phyloP scores from a whole-genome alignment of 1,140 invertebrate species.

The Rhizoglyphus robini region DNA sequence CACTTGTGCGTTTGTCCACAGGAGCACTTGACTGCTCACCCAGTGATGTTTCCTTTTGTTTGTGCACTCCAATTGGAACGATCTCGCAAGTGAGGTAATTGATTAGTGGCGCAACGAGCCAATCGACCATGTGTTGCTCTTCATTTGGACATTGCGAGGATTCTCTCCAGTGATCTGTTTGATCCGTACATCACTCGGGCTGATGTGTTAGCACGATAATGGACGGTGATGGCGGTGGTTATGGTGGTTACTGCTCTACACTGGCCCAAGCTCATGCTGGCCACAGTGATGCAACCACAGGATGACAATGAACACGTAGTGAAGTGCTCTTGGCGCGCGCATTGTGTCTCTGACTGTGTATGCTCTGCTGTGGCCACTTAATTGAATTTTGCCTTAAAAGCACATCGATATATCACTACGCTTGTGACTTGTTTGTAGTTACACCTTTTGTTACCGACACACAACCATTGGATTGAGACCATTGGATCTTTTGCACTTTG shows the following conservation, averaged over 20 bases:
- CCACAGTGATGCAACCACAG: neutral
- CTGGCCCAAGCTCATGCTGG: too few species aligned
- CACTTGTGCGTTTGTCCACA: neutral
- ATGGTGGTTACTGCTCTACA: too few species aligned
- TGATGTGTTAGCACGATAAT: too few species aligned
- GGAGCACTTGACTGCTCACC: too few species aligned
- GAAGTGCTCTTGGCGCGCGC: too few species aligned
- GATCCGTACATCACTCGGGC: neutral
- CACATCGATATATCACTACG: neutral
- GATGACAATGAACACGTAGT: slow-evolving; percentile 8
- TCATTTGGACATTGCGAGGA: neutral
- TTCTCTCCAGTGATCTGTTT: neutral
- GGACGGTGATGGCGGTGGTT: too few species aligned
- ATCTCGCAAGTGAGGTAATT: neutral
- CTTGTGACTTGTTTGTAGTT: too few species aligned
- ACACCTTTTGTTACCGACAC: too few species aligned
- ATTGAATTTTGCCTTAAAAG: slow-evolving; percentile 13
- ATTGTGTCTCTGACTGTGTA: neutral
- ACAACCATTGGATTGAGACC: too few species aligned
- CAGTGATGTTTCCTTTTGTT: neutral
- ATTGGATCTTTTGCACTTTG: too few species aligned
- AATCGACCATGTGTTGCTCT: neutral
- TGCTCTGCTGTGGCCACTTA: neutral
- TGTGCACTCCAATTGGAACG: neutral
- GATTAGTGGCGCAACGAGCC: too few species aligned